These are phyloP conservation scores for Ectropis grisescens DNA, from an alignment of 1,140 invertebrate genomes.

Conservation along the genomic window DNA sequence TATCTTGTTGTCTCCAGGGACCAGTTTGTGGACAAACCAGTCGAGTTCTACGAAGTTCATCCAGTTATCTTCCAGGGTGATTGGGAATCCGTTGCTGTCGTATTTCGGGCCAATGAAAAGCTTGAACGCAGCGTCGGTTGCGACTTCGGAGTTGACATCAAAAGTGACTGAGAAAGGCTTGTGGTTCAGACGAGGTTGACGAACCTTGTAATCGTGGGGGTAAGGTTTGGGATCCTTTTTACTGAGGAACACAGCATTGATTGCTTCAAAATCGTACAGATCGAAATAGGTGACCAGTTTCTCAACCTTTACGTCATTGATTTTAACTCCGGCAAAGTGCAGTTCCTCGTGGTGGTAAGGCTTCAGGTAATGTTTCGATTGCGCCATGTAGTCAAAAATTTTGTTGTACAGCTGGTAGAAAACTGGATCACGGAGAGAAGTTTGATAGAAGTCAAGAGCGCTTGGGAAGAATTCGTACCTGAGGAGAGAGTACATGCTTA, in stretches of 20 bases:
- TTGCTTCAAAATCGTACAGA: conserved; percentile 64
- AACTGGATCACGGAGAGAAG: conserved; percentile 75
- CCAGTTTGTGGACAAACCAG: conserved; percentile 75
- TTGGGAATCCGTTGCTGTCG: conserved; percentile 64
- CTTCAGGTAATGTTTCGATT: conserved; percentile 71
- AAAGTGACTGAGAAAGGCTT: conserved; percentile 74
- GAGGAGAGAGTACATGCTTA: conserved; percentile 1
- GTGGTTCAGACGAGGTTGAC: conserved; percentile 74
- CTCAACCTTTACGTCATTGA: conserved; percentile 69
- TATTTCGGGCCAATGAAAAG: conserved; percentile 34
- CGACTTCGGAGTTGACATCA: conserved; percentile 8
- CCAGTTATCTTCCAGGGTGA: conserved; percentile 70
- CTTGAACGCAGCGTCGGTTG: conserved; percentile 6
- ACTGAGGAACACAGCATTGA: conserved; percentile 47
- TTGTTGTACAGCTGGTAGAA: conserved; percentile 77
- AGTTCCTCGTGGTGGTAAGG: conserved; percentile 74
- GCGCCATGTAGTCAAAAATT: conserved; percentile 70
- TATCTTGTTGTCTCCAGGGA: conserved; percentile 76
- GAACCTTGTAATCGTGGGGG: conserved; percentile 52
- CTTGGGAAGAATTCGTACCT: conserved; percentile 59
- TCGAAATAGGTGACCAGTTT: conserved; percentile 72
- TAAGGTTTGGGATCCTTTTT: conserved; percentile 25
- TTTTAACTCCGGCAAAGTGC: conserved; percentile 68
- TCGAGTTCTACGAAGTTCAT: conserved; percentile 79
- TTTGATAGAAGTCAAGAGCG: conserved; percentile 70